Evolutionary conservation across 2,888 invertebrate species (phyloP), one percentile per base, ranked within the genome.

Genomic region (Drosophila kokeensis): DNA sequence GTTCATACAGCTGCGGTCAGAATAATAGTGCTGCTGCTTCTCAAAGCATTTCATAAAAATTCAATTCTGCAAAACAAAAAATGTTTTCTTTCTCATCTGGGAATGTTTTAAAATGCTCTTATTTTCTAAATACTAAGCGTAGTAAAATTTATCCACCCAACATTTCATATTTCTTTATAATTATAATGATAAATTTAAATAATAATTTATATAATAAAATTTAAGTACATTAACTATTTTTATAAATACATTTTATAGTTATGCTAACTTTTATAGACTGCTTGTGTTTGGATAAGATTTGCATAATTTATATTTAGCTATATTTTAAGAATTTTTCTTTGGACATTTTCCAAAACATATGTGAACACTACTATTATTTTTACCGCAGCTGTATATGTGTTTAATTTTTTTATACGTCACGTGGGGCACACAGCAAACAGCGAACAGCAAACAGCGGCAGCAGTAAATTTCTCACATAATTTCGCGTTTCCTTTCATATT

Each of bases 381-480:
- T 8, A 45, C 45, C 45, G 8, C 15, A 8, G 24, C 36, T 49
- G 48, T 64, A 21, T 59, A n/a, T 32, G 42, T 42, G 34, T 40
- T 54, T n/a, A 42, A 36, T 57, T 42, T 52, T 53, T 69, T 11
- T 45, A 18, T 45, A 50, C 29, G 27, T 40, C 38, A 59, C 64
- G 49, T 55, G 60, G 67, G 63, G 55, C 34, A 55, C 45, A 45
- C 24, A 58, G 40, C 34, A 38, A 24, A 27, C 45, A 45, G 24
- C 24, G 11, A 32, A 45, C 24, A 53, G 40, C 34, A 21, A 24
- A n/a, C 45, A 45, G 24, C 45, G 13, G 42, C 59, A 73, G 73
- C 69, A 62, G 72, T 69, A 79, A 85, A 76, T 85, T 82, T 69
- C 61, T 72, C 80, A 82, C 79, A 84, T 79, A 65, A 82, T 79